Base-by-base conservation (phyloP, 37 sponge, comb jelly and placozoan genomes). In the Aplysina aerophoba region DNA sequence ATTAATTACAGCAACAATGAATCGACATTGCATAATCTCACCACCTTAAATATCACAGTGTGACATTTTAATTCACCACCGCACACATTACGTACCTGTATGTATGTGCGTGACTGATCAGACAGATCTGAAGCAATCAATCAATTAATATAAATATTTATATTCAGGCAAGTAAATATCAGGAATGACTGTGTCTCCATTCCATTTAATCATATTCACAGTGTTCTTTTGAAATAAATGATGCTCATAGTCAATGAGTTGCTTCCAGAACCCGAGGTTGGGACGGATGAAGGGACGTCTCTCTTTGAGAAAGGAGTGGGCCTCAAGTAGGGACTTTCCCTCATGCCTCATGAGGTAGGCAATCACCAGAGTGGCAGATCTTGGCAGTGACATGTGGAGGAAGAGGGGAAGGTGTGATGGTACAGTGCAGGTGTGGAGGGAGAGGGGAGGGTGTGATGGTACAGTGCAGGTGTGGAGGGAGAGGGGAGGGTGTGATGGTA, bases 361-460 rank as follows among this genome's bases (percentile, higher is more conserved):
- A 40, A 75, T 24, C 44, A 75, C 78, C 11, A 75, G n/a, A 24
- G 78, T 53, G 33, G 78, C 78, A 38, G 78, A 75, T 50, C 78
- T 75, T 31, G 27, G 63, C 12, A 62, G n/a, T n/a, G n/a, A 11
- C 12, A 11, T 62, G 25, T 27, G 11, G 63, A 27, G 27, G 27
- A 1, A 25, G 44, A 75, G 78, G n/a, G 41, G 3, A 24, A 3
- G 37, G 24, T 44, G 50, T 44, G 50, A 8, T 11, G 50, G 50
- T 44, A 44, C 3, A 8, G 50, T 11, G 50, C 6, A 8, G 50
- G 50, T 44, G 50, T 44, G 50, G 50, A 44, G 50, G 50, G 50
- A 44, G 8, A 11, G 50, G 8, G 50, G 50, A 11, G 50, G 3
- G 50, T 44, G 8, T 44, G 8, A 44, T 44, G 50, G 8, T 44